Evolutionary conservation across 2,113 vertebrate species (phyloP).

Genomic region (Chlamydotis undulata): DNA sequence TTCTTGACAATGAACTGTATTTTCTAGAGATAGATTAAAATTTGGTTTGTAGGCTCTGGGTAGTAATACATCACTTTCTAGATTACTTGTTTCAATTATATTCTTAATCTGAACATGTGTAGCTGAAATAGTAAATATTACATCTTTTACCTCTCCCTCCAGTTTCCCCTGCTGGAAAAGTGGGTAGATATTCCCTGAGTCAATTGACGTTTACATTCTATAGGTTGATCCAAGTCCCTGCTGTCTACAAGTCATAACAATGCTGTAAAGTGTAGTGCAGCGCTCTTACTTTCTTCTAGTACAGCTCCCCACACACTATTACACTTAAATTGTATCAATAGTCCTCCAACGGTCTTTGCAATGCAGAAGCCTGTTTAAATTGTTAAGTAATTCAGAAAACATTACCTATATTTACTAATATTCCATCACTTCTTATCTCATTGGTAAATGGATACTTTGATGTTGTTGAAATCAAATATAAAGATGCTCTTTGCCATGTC

Average conservation of each 20-base stretch:
- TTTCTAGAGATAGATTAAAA: neutral
- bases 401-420: neutral
- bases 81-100: neutral
- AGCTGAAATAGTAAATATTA: neutral
- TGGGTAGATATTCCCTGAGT: neutral
- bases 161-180: neutral
- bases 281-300: neutral
- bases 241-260: neutral
- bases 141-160: neutral
- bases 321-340: neutral
- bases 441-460: neutral
- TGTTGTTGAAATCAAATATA: neutral
- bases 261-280: neutral
- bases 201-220: neutral
- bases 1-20: neutral
- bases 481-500: neutral
- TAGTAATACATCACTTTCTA: neutral
- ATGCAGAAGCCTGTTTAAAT: neutral
- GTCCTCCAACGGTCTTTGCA: neutral
- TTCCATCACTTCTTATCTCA: neutral
- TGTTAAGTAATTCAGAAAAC: neutral
- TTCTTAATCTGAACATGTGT: neutral
- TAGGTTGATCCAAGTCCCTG: neutral
- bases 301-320: neutral
- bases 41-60: neutral